Conservation (phyloP, 1,140 invertebrate species). For the Laupala kohalensis region DNA sequence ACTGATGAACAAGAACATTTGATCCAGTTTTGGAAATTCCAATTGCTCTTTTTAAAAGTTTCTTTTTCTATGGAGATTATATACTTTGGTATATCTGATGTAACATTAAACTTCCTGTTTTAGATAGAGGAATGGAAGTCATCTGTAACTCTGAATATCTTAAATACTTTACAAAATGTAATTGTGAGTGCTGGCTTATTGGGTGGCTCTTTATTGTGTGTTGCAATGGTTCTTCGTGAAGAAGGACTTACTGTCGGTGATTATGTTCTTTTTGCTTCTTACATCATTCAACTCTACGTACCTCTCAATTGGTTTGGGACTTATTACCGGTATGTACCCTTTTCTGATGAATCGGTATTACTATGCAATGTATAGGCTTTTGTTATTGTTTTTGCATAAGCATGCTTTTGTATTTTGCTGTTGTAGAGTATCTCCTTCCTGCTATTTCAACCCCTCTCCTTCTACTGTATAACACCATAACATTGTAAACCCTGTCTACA, state of each 20-base stretch:
- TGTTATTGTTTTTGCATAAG: no score
- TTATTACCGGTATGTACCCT: slow-evolving; percentile 84
- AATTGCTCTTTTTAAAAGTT: no score
- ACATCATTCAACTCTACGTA: slow-evolving; percentile 91
- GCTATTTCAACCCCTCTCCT: no score
- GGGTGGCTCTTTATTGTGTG: slow-evolving; percentile 75
- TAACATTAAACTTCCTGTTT: slow-evolving; percentile 21
- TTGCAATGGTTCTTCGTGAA: slow-evolving; percentile 59
- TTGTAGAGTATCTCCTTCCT: no score
- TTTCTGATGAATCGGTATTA: no score
- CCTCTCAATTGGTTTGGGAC: slow-evolving; percentile 96
- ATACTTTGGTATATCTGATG: not conserved
- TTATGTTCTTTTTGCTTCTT: slow-evolving; percentile 87
- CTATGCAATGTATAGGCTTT: no score
- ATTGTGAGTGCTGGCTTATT: slow-evolving; percentile 78
- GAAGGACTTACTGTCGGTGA: slow-evolving; percentile 74
- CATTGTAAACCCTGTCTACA: no score
- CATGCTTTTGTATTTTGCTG: no score
- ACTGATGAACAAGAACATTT: no score
- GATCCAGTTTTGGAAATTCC: no score
- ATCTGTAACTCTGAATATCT: slow-evolving; percentile 68
- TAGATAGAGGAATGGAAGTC: slow-evolving; percentile 78
- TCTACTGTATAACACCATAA: no score
- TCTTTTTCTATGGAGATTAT: no score
- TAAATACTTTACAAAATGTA: slow-evolving; percentile 81